Base-by-base conservation (phyloP, 2,113 vertebrate species). In the Indri indri region DNA sequence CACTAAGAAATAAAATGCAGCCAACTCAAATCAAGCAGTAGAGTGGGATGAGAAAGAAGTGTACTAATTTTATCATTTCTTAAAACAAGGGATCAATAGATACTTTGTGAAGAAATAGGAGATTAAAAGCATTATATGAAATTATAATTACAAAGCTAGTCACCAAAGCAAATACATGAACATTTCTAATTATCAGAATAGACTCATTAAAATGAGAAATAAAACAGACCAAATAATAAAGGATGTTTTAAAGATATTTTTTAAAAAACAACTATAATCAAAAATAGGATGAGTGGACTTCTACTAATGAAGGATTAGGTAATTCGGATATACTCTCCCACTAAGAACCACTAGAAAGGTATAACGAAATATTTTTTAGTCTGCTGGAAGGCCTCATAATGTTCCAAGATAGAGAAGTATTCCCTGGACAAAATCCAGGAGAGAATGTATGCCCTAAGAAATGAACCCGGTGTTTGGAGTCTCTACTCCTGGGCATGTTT, bases 91-190 rank as follows among this genome's bases (percentile, higher is more conserved):
- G 10, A 90, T 68, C 79, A 80, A 77, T 88, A 89, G 81, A 80
- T 84, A 52, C 17, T 95, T 92, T 50, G 52, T 85, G 32, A 95
- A 95, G 57, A 88, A 90, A 84, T n/a, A n/a, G 45, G 95, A 68
- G 13, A 73, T 93, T 73, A 80, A 81, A 92, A 90, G 83, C 18
- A 95, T 73, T 76, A 68, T 52, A 59, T 61, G 4, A 68, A 90
- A 37, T 61, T 92, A 57, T 61, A 85, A 85, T 42, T 74, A 77
- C 40, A 95, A 92, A 95, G 47, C 12, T 68, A 80, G 40, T 8
- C 59, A 96, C 34, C 9, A 66, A 91, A 85, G 65, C 65, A 95
- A 92, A 59, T 77, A 91, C 3, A 25, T 91, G 42, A 77, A 87
- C 37, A 89, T 73, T 45, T 90, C 34, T 70, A 86, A 54, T 83